Evolutionary conservation across 2,888 invertebrate species (phyloP).

Genomic region (Chaetogeoica ovagalla): DNA sequence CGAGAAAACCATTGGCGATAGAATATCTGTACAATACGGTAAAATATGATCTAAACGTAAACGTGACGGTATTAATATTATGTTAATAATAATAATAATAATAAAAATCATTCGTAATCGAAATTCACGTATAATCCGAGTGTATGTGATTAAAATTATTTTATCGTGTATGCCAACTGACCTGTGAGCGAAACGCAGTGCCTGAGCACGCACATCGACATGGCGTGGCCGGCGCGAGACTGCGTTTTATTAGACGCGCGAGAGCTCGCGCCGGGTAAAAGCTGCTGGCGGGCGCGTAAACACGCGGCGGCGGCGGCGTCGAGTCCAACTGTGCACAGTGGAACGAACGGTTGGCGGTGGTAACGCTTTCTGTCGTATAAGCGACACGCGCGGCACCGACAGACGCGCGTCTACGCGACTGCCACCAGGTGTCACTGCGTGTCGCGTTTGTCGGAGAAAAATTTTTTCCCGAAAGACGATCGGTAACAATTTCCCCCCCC

Average conservation of each 20-base stretch:
- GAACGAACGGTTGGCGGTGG: constrained; percentile 8
- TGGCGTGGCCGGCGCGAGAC: constrained; percentile 20
- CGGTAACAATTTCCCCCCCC: no score
- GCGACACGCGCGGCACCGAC: background rate
- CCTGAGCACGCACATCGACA: constrained; percentile 49
- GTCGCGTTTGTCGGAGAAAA: constrained; percentile 48
- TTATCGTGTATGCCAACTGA: constrained; percentile 10
- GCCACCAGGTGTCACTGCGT: constrained; percentile 49
- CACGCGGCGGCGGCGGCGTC: background rate
- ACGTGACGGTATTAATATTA: no score
- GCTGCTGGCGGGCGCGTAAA: no score
- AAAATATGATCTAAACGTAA: no score
- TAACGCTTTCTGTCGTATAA: constrained; percentile 42
- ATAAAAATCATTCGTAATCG: no score
- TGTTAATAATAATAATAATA: no score
- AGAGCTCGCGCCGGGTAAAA: background rate
- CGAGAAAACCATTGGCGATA: no score
- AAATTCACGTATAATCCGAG: no score
- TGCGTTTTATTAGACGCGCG: background rate
- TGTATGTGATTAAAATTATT: no score
- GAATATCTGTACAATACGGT: no score
- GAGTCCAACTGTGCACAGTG: no score
- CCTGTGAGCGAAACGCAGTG: constrained; percentile 49
- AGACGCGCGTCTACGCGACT: background rate
- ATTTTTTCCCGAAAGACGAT: no score